Evolutionary conservation across 2,888 invertebrate genomes (phyloP), one percentile per base, ranked within the genome.

Genomic region (Eudasyphora cyanicolor): DNA sequence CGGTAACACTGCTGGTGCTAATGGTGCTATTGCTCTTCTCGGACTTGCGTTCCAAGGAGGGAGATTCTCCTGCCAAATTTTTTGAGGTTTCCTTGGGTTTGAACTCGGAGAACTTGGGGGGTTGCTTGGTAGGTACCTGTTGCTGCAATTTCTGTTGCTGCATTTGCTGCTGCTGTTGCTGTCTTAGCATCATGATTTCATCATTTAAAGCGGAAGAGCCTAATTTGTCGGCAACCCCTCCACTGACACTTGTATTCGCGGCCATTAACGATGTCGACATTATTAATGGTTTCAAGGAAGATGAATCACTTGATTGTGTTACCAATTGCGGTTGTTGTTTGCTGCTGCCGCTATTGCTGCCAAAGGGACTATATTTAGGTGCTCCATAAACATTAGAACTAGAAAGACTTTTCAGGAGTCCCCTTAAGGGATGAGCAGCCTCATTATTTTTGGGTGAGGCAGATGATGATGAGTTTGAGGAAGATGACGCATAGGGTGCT

Each of bases 21-120:
- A 90, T 88, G 2, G 89, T 90, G 76, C 90, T 91, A 77, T 91
- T 91, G 87, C 92, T 91, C 76, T 91, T 91, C 80, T 91, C 92
- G 19, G 92, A 91, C 79, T 92, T 92, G 8, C 92, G 89, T 29
- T 91, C 91, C 29, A 90, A 85, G 0, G 91, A 90, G 0, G 89
- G 86, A n/a, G 87, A 87, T 21, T 89, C 89, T 38, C 27, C 76
- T 12, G 74, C 49, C 71, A 79, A 35, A 71, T 51, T 82, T 73
- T 67, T 78, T 12, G 24, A 17, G 1, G 42, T 38, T 8, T 82
- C 73, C 8, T 77, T 78, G 6, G 76, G 21, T 64, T 64, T 75
- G 0, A 54, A 54, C 21, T 64, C 64, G 21, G 17, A 32, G 8
- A 35, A 38, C 24, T 54, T 54, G 24, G 19, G 6, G 3, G 10